phyloP scores from a whole-genome alignment of 2,113 vertebrate genomes.

The Alligator sinensis region DNA sequence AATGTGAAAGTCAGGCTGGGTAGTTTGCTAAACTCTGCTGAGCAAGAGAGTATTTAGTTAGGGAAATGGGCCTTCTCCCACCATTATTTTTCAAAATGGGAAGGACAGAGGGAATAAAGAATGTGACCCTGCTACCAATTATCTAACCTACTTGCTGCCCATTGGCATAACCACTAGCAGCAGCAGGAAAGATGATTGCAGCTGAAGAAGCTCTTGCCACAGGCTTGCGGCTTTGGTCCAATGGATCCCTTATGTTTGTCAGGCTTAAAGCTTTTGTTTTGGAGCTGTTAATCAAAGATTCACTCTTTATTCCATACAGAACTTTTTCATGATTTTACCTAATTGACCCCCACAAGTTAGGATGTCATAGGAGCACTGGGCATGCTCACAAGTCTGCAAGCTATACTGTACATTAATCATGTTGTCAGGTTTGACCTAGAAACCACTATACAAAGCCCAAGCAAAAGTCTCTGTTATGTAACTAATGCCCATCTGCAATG shows the following conservation, averaged over 20 bases:
- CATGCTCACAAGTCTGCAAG: not conserved
- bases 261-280: not conserved
- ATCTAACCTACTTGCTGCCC: not conserved
- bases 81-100: not conserved
- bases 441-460: too few relatives aligned
- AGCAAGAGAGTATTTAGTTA: not conserved
- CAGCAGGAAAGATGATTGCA: not conserved
- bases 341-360: not conserved
- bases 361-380: not conserved
- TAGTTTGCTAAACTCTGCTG: not conserved
- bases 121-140: accelerated
- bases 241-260: not conserved
- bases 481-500: too few relatives aligned
- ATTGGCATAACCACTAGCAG: not conserved
- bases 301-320: not conserved
- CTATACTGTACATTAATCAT: not conserved
- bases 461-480: too few relatives aligned
- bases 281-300: not conserved
- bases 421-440: too few relatives aligned
- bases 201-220: not conserved
- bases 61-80: not conserved
- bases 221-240: not conserved
- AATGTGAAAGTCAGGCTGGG: not conserved
- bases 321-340: too few relatives aligned
- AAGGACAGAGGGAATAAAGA: accelerated